Evolutionary conservation across 2,113 vertebrate species (phyloP).

Genomic region (Lasiurus cinereus): DNA sequence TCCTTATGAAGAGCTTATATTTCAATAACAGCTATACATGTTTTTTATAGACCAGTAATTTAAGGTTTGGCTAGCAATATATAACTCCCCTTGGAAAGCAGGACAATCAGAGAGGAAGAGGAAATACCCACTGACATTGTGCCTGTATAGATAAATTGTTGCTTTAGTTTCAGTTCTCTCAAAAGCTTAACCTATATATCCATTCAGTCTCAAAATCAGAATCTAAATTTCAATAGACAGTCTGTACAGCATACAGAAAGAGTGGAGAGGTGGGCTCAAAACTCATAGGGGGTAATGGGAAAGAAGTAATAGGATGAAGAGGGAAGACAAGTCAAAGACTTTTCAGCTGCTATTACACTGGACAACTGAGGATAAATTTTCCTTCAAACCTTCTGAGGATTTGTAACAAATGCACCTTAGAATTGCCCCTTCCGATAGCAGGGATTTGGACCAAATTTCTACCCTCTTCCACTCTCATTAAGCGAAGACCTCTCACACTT

Average conservation of each 20-base stretch:
- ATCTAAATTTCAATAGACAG: not conserved
- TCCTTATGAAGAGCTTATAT: not conserved
- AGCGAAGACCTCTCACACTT: not conserved
- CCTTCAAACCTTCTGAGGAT: not conserved
- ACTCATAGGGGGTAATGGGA: not conserved
- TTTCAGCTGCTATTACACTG: not conserved
- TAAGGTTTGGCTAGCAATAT: not conserved
- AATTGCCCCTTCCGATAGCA: not conserved
- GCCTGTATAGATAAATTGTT: not conserved
- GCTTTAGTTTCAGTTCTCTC: not conserved
- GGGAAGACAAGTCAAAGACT: not conserved
- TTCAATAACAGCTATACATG: not conserved
- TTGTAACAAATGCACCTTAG: not conserved
- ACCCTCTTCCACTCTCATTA: not conserved
- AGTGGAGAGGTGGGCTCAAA: not conserved
- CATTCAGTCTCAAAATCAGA: not conserved
- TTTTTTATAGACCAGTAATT: not conserved
- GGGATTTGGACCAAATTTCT: not conserved
- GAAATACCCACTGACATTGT: not conserved
- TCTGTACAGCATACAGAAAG: not conserved
- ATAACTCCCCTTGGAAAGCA: not conserved
- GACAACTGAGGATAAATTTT: not conserved
- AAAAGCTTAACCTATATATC: not conserved
- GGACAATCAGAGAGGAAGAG: not conserved
- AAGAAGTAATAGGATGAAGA: not conserved